Percentiles rank a stretch among this genome's conserved stretches.
Conservation (phyloP, 2,113 vertebrate genomes). For the Genyomyrus donnyi region DNA sequence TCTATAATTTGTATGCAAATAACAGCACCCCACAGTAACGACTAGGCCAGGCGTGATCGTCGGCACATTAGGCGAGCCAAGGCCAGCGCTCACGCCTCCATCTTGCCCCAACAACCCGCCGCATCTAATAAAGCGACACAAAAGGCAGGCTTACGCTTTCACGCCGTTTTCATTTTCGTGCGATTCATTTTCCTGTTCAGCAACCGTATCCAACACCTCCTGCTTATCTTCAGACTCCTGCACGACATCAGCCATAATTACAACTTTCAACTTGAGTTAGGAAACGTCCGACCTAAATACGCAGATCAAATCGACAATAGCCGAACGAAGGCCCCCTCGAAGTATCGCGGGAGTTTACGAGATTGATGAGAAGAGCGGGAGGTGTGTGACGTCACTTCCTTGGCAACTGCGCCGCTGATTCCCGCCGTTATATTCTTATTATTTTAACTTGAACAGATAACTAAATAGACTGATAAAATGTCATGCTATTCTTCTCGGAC, state of each 20-base stretch:
- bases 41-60: neutral
- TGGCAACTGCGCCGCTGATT: neutral
- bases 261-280: conserved; percentile 7
- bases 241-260: conserved; percentile 51
- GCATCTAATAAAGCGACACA: neutral
- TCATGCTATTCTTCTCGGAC: neutral
- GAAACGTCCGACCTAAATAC: conserved; percentile 7
- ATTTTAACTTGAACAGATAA: neutral
- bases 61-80: neutral
- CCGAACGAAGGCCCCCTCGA: neutral
- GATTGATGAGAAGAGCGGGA: neutral
- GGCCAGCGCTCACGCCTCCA: conserved; percentile 37
- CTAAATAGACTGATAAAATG: neutral
- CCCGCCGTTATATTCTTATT: neutral
- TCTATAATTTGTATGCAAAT: neutral
- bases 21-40: neutral
- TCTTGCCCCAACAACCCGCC: conserved; percentile 38
- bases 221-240: conserved; percentile 44
- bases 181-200: conserved; percentile 40
- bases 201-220: conserved; percentile 34
- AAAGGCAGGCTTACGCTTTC: conserved; percentile 66
- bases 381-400: neutral
- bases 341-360: conserved; percentile 44
- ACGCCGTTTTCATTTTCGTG: conserved; percentile 73
- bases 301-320: neutral